phyloP scores from a whole-genome alignment of 2,888 invertebrate genomes.

The Drosophila rubida region DNA sequence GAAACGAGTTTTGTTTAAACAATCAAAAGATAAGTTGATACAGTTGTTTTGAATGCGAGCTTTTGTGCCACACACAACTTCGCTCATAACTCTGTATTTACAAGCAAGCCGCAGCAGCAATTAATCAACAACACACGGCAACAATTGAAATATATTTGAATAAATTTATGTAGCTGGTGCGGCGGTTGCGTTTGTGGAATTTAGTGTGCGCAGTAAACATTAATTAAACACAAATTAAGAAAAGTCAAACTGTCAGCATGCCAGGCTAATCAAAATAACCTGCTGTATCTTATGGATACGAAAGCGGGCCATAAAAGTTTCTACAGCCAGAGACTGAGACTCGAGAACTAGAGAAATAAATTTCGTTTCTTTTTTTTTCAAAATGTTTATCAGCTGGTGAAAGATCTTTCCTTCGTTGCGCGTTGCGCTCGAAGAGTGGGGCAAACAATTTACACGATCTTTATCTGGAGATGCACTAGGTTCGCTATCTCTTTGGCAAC shows the following conservation, averaged over 20 bases:
- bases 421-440: slow-evolving; percentile 7
- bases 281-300: slow-evolving; percentile 62
- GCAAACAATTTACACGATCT: slow-evolving; percentile 35
- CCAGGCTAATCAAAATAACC: slow-evolving; percentile 67
- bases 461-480: slow-evolving; percentile 53
- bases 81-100: not conserved
- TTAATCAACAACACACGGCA: not conserved
- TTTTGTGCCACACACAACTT: not conserved
- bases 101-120: not conserved
- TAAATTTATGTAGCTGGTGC: slow-evolving; percentile 2
- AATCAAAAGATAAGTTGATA: slow-evolving; percentile 1
- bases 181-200: slow-evolving; percentile 39
- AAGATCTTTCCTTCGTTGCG: slow-evolving; percentile 42
- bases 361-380: slow-evolving; percentile 18
- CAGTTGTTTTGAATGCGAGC: slow-evolving; percentile 7
- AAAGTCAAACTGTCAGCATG: slow-evolving; percentile 73
- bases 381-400: slow-evolving; percentile 32
- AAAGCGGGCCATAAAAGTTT: slow-evolving; percentile 46
- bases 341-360: slow-evolving; percentile 31
- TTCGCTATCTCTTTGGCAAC: slow-evolving; percentile 44
- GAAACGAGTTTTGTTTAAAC: slow-evolving; percentile 15
- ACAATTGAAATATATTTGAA: slow-evolving; percentile 3
- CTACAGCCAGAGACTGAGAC: slow-evolving; percentile 6
- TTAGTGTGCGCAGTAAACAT: slow-evolving; percentile 47
- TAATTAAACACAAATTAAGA: slow-evolving; percentile 70